These are phyloP conservation scores for Limnephilus auricula DNA, from an alignment of 2,888 invertebrate genomes.

Conservation along the genomic window DNA sequence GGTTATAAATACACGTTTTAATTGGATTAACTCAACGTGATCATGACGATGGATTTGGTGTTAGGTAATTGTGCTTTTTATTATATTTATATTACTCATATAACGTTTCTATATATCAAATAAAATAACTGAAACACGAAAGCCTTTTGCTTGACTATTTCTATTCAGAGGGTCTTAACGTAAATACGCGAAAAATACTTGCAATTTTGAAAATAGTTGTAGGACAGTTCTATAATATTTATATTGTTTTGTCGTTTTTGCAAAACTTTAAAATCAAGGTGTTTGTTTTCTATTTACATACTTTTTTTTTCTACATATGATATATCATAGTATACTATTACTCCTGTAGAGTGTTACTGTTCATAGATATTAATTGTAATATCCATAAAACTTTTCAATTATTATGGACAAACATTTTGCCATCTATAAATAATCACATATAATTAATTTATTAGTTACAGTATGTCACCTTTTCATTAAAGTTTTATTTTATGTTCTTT, in stretches of 20 bases:
- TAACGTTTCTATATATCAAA: background rate
- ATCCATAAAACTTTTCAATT: no score
- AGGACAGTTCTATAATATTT: background rate
- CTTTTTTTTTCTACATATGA: no score
- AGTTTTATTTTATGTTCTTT: background rate
- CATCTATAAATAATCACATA: no score
- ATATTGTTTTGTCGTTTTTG: background rate
- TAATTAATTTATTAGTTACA: no score
- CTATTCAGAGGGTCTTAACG: background rate
- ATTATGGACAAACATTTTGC: no score
- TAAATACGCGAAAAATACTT: background rate
- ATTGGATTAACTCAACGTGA: constrained; percentile 24
- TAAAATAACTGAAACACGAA: background rate
- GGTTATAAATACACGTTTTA: background rate
- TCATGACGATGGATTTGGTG: constrained; percentile 32
- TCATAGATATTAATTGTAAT: background rate
- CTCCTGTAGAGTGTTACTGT: background rate
- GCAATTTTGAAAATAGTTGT: background rate
- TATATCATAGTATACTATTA: no score
- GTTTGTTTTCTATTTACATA: background rate
- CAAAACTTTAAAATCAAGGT: background rate
- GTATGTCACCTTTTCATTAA: no score
- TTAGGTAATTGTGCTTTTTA: constrained; percentile 23
- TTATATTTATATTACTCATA: background rate
- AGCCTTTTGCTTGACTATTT: background rate